Conservation (phyloP, 2,797 vertebrate species). For the Vespertilio murinus region DNA sequence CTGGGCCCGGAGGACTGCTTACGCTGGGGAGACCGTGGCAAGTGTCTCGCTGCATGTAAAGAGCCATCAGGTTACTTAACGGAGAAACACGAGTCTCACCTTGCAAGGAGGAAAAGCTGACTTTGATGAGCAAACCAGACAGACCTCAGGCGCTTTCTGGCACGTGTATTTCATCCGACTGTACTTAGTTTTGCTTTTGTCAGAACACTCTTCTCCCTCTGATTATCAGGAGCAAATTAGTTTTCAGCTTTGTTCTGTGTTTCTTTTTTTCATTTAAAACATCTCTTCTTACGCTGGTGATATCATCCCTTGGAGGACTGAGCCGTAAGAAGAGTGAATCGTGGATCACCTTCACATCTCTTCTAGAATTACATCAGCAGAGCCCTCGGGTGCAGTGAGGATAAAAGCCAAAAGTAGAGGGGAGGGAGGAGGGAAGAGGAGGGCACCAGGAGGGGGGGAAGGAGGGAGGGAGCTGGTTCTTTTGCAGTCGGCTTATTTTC, state of each 20-base stretch:
- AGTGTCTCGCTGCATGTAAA: background rate
- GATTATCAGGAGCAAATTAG: background rate
- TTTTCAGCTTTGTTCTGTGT: background rate
- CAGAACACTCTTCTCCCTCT: background rate
- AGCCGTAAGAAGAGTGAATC: conserved; percentile 54
- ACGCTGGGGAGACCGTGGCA: background rate
- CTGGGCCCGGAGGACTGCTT: background rate
- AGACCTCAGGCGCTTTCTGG: background rate
- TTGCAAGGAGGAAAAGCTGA: background rate
- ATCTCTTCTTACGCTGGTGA: conserved; percentile 62
- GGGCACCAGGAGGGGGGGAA: background rate
- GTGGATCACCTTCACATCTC: conserved; percentile 48
- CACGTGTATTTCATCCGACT: background rate
- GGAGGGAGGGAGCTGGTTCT: background rate
- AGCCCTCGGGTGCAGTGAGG: background rate
- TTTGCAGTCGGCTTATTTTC: background rate
- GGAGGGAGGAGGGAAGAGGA: background rate
- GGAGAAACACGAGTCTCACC: background rate
- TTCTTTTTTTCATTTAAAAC: background rate
- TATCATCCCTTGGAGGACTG: conserved; percentile 54
- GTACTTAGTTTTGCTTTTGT: background rate
- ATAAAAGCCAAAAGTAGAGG: conserved; percentile 20
- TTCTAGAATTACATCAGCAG: conserved; percentile 74
- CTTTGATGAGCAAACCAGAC: background rate
- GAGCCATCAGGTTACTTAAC: background rate